Evolutionary conservation across 2,797 vertebrate genomes (phyloP), one percentile per base, ranked within the genome.

Genomic region (Betta splendens): DNA sequence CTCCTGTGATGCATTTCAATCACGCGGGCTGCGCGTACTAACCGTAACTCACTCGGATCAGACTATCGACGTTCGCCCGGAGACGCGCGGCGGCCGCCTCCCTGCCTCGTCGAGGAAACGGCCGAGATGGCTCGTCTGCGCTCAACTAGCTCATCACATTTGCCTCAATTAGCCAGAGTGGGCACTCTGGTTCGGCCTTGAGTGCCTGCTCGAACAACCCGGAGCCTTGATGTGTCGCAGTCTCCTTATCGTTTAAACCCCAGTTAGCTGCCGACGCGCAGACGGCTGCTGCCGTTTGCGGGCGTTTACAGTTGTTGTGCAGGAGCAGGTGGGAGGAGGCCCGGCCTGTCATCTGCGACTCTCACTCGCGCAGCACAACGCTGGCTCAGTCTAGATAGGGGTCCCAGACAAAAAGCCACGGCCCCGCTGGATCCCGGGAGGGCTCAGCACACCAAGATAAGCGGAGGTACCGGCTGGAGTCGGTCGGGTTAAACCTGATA

Each of bases 1-100:
- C 75, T 79, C 66, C 80, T 85, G 73, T 87, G 84, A 89, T 85
- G 87, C 87, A 83, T 86, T 91, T 87, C 80, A 87, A 84, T 89
- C 79, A 81, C 74, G 77, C 70, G 42, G 68, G 63, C 72, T 69
- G 70, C 44, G 60, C 37, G 37, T 73, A 69, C 84, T 81, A 81
- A 80, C 77, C 62, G 68, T 90, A 91, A 86, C 81, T 88, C 83
- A 85, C 70, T 78, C 64, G 21, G 54, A 69, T 79, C 29, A n/a
- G 56, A 33, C 67, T 77, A 83, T 75, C 72, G 81, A 84, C 84
- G 75, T 82, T 73, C 80, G 75, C 74, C 50, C 48, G 1, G 38
- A 80, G 71, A 78, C 67, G 28, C 51, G 65, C 53, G 71, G 59
- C 70, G 31, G 55, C 77, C 75, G 69, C 69, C 48, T 64, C 64